Percentiles rank a stretch among this genome's conserved stretches.
phyloP scores from a whole-genome alignment of 53 echinoderm and acorn worm genomes.

The Echinarachnius parma region DNA sequence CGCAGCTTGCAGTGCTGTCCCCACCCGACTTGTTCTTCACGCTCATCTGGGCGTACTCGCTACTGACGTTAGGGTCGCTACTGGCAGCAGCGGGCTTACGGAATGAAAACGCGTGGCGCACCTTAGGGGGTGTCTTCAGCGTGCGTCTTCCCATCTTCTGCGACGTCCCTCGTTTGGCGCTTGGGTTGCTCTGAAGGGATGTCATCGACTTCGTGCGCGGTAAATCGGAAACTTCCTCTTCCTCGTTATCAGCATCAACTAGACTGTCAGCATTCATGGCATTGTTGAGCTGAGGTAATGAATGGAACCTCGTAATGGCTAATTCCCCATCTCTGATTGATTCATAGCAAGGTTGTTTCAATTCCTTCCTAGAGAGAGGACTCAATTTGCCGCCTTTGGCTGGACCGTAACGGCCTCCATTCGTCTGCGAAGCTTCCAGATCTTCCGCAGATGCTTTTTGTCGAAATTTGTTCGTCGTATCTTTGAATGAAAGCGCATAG shows the following conservation, averaged over 20 bases:
- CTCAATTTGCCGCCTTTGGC: too few relatives aligned
- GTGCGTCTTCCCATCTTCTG: constrained; percentile 29
- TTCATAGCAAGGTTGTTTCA: too few relatives aligned
- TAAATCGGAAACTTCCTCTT: not conserved
- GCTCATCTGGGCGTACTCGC: constrained; percentile 33
- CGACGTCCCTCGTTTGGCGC: constrained; percentile 21
- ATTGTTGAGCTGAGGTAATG: too few relatives aligned
- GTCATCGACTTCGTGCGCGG: constrained; percentile 23
- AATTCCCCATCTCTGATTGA: too few relatives aligned
- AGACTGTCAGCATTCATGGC: too few relatives aligned
- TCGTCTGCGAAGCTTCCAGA: too few relatives aligned
- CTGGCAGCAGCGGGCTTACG: not conserved
- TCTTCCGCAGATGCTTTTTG: too few relatives aligned
- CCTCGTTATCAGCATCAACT: not conserved
- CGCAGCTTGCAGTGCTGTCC: not conserved
- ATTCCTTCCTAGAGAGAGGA: too few relatives aligned
- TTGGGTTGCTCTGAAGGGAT: not conserved
- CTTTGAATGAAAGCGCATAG: constrained; percentile 26
- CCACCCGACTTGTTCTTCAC: constrained; percentile 4
- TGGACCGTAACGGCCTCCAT: too few relatives aligned
- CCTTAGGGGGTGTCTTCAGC: constrained; percentile 13
- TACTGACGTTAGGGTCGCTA: constrained; percentile 15
- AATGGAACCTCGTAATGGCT: too few relatives aligned
- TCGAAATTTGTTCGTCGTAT: too few relatives aligned
- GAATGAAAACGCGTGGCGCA: constrained; percentile 13